These are phyloP conservation scores for Ephydatia muelleri DNA, from an alignment of 37 sponge, comb jelly and placozoan genomes.

Conservation along the genomic window DNA sequence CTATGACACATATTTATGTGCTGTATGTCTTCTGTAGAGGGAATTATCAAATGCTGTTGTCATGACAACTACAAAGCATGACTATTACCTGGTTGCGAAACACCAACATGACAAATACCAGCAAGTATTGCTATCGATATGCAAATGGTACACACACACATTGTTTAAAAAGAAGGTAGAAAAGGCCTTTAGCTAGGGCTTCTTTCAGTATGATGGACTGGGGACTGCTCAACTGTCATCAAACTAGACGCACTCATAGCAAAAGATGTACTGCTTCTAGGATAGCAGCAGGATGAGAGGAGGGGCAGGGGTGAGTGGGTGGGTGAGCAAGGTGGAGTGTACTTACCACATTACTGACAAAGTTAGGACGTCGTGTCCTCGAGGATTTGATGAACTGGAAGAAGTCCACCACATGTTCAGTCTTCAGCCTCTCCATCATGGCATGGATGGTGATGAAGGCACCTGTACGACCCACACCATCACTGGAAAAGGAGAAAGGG, in stretches of 20 bases:
- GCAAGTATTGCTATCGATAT: no score
- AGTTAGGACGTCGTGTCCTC: neutral
- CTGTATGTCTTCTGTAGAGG: neutral
- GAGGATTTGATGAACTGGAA: neutral
- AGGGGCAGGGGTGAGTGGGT: neutral
- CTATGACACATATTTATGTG: neutral
- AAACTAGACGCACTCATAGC: neutral
- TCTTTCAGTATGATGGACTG: no score
- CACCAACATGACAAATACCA: no score
- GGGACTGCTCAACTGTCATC: neutral
- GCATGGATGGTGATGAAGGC: conserved; percentile 22
- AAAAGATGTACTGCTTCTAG: neutral
- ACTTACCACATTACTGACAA: neutral
- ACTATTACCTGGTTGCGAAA: no score
- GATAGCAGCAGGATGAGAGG: neutral
- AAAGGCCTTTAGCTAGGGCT: no score
- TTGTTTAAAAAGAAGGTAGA: no score
- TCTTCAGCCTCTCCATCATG: neutral
- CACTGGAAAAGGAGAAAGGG: neutral
- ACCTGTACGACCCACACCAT: conserved; percentile 51
- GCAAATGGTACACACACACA: no score
- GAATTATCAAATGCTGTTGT: neutral
- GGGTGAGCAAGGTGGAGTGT: neutral
- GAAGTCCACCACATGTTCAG: conserved; percentile 1
- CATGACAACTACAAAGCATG: neutral